Conservation (phyloP, 1,140 invertebrate genomes). For the Littorina saxatilis region DNA sequence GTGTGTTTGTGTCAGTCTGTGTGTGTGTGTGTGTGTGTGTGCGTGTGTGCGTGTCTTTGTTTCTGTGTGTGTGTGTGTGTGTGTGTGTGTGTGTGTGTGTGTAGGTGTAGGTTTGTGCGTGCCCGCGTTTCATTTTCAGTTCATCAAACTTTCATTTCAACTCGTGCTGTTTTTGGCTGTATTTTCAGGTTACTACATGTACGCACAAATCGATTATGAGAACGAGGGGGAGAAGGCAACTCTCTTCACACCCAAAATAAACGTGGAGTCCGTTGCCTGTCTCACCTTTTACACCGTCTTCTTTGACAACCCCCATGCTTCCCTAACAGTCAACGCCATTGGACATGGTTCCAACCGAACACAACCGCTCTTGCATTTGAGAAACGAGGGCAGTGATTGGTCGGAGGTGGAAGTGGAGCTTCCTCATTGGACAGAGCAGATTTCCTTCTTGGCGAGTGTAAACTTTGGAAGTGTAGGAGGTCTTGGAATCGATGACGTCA, state of each 20-base stretch:
- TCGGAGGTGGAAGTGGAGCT: conserved; percentile 30
- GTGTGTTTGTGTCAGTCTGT: no score
- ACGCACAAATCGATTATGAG: conserved; percentile 35
- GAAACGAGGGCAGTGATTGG: background rate
- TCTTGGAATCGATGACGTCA: conserved; percentile 41
- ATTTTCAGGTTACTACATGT: conserved; percentile 54
- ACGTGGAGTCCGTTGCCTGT: conserved; percentile 9
- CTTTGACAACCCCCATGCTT: conserved; percentile 1
- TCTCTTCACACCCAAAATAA: conserved; percentile 23
- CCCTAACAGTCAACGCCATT: conserved; percentile 15
- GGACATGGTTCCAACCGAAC: background rate
- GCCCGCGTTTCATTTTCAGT: no score
- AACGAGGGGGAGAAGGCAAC: background rate
- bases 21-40: no score
- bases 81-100: background rate
- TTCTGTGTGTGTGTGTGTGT: no score
- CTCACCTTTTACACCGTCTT: conserved; percentile 33
- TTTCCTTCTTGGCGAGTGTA: conserved; percentile 32
- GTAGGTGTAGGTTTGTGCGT: no score
- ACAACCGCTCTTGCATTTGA: conserved; percentile 14
- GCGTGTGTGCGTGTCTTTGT: no score
- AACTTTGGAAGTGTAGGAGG: conserved; percentile 20
- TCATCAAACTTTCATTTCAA: no score
- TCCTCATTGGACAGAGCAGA: background rate
- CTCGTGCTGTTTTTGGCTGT: no score